Evolutionary conservation across 2,797 vertebrate genomes (phyloP).

Genomic region (Australoheros facetus): DNA sequence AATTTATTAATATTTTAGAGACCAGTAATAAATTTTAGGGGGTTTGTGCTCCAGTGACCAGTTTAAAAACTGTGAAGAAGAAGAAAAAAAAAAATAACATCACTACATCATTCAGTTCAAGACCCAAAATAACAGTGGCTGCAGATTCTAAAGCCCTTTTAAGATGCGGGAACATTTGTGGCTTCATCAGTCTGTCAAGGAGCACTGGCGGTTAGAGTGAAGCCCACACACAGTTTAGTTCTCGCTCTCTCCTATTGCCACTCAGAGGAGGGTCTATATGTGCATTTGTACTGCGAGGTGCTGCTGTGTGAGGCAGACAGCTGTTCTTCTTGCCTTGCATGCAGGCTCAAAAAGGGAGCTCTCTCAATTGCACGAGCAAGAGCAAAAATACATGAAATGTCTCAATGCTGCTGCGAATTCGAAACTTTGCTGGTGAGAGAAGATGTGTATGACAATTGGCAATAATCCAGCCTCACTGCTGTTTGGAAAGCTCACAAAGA

Average conservation of each 20-base stretch:
- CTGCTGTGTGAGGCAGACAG: neutral
- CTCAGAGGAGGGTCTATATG: too few relatives aligned
- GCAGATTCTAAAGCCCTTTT: neutral
- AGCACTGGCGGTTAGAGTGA: too few relatives aligned
- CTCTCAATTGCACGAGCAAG: neutral
- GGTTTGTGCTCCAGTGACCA: neutral
- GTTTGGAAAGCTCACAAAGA: neutral
- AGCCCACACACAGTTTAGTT: too few relatives aligned
- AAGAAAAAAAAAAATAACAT: too few relatives aligned
- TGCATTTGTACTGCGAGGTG: too few relatives aligned
- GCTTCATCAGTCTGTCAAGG: neutral
- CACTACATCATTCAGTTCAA: neutral
- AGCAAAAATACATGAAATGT: neutral
- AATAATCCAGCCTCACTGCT: neutral
- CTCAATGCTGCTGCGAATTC: neutral
- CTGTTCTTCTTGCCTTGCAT: neutral
- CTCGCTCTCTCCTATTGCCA: too few relatives aligned
- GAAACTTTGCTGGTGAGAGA: neutral
- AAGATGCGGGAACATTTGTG: too few relatives aligned
- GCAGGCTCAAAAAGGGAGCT: neutral
- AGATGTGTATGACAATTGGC: neutral
- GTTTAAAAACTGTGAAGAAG: neutral
- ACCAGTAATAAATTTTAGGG: neutral
- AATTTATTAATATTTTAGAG: conserved; percentile 9
- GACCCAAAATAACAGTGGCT: neutral